Evolutionary conservation across 2,888 invertebrate species (phyloP).

Genomic region (Melanargia galathea): DNA sequence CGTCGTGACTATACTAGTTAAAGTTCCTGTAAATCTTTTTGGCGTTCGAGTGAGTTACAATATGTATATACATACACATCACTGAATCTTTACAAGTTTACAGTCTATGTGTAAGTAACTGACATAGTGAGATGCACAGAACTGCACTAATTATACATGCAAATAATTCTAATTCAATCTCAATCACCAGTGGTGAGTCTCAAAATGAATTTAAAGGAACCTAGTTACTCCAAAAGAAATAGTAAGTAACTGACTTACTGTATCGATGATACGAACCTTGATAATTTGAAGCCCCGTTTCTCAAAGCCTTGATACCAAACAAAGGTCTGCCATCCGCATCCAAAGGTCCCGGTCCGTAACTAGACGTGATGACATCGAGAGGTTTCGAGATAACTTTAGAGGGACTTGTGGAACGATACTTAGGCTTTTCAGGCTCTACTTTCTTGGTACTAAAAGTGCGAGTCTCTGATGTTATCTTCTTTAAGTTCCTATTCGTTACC

Average conservation of each 20-base stretch:
- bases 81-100: too few relatives aligned
- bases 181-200: neutral
- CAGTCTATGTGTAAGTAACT: too few relatives aligned
- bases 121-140: too few relatives aligned
- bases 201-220: too few relatives aligned
- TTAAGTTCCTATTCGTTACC: conserved; percentile 83
- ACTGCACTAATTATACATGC: too few relatives aligned
- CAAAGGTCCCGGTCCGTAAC: conserved; percentile 91
- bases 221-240: too few relatives aligned
- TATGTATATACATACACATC: too few relatives aligned
- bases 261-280: conserved; percentile 77
- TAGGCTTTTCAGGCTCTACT: conserved; percentile 67
- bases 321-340: conserved; percentile 90
- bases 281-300: conserved; percentile 83
- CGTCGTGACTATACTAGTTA: too few relatives aligned
- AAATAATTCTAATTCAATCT: too few relatives aligned
- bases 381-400: conserved; percentile 70
- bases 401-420: conserved; percentile 67
- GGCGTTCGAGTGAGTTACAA: too few relatives aligned
- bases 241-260: too few relatives aligned
- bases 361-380: conserved; percentile 88
- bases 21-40: too few relatives aligned
- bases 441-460: conserved; percentile 67
- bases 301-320: conserved; percentile 89
- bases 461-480: conserved; percentile 75